Evolutionary conservation across 2,797 vertebrate genomes (phyloP).

Genomic region (Delichon dasypus): DNA sequence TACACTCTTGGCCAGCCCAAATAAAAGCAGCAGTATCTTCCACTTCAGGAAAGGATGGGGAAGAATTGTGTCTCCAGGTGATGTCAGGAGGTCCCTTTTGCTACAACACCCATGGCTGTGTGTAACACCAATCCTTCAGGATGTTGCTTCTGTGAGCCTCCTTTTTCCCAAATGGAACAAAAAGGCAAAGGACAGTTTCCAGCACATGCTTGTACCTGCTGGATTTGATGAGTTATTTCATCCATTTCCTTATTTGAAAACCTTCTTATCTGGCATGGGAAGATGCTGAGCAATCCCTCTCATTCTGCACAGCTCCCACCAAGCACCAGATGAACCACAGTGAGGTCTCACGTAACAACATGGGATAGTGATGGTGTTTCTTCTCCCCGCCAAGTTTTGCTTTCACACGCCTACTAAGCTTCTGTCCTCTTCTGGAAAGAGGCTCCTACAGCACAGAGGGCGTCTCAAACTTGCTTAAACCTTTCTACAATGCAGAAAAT

Average conservation of each 20-base stretch:
- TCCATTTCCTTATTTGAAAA: neutral
- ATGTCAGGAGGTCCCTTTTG: neutral
- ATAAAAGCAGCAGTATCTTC: neutral
- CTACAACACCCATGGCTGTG: accelerated
- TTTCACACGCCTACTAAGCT: neutral
- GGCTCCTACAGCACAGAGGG: neutral
- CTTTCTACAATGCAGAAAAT: neutral
- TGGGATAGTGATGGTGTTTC: neutral
- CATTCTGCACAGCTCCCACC: neutral
- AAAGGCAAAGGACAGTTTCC: neutral
- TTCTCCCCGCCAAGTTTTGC: neutral
- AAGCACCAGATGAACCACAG: neutral
- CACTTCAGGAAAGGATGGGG: neutral
- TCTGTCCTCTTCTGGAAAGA: neutral
- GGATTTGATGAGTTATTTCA: neutral
- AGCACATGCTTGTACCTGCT: neutral
- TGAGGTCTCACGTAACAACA: neutral
- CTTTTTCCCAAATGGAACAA: neutral
- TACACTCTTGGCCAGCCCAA: neutral
- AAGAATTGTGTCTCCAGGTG: neutral
- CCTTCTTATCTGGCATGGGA: neutral
- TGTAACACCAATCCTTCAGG: neutral
- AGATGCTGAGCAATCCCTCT: neutral
- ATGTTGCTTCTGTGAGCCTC: accelerated
- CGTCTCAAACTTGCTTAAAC: neutral